These are phyloP conservation scores for Morpho helenor DNA, from an alignment of 2,888 invertebrate species.

Conservation along the genomic window DNA sequence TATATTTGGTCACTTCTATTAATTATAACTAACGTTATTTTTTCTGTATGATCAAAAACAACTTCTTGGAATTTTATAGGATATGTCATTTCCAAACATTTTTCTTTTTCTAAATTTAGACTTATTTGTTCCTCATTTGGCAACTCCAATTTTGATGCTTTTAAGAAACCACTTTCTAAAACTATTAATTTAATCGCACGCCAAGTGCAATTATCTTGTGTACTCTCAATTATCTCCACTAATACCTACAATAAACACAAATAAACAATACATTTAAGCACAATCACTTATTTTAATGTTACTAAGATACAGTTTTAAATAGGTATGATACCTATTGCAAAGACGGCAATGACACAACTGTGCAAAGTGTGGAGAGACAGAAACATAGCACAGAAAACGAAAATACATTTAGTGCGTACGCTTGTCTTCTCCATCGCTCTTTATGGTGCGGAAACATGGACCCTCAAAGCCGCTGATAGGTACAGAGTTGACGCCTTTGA, in stretches of 20 bases:
- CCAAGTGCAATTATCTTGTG: constrained; percentile 79
- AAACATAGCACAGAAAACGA: too few species aligned
- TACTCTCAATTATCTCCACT: constrained; percentile 86
- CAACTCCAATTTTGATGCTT: constrained; percentile 18
- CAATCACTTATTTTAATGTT: too few species aligned
- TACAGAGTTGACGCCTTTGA: too few species aligned
- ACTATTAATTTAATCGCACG: constrained; percentile 74
- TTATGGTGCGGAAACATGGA: too few species aligned
- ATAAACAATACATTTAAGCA: too few species aligned
- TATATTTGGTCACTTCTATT: constrained; percentile 67
- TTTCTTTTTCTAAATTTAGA: constrained; percentile 57
- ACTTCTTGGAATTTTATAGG: constrained; percentile 66
- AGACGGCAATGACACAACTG: too few species aligned
- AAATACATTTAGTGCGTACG: too few species aligned
- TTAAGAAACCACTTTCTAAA: constrained; percentile 47
- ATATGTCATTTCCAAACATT: constrained; percentile 76
- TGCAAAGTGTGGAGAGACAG: too few species aligned
- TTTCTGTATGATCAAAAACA: constrained; percentile 48
- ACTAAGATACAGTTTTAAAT: too few species aligned
- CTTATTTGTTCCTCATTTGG: constrained; percentile 39
- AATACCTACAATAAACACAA: constrained; percentile 56
- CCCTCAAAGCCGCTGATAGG: too few species aligned
- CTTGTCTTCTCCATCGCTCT: too few species aligned
- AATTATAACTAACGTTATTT: constrained; percentile 45
- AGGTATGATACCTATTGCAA: too few species aligned